phyloP scores from a whole-genome alignment of 1,140 invertebrate genomes.

The Drosophila nasuta region DNA sequence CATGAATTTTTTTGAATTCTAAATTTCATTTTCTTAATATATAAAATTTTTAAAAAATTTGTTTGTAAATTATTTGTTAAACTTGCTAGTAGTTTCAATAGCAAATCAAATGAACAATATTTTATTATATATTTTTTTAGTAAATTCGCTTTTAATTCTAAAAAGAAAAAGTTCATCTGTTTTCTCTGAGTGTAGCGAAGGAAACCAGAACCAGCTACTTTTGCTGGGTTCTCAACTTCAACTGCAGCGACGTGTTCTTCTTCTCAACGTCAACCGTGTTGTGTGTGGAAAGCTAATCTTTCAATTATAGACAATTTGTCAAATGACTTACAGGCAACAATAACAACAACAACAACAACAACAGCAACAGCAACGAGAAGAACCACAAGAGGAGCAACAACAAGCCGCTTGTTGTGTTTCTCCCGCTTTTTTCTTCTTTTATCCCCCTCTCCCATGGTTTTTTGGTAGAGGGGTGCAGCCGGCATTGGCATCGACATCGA shows the following conservation, averaged over 20 bases:
- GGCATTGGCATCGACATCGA: neutral
- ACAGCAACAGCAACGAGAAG: neutral
- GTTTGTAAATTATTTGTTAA: too few species aligned
- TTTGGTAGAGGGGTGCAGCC: conserved; percentile 39
- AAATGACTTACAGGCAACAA: conserved; percentile 77
- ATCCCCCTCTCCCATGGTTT: neutral
- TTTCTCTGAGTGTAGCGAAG: conserved; percentile 23
- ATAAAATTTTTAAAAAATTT: too few species aligned
- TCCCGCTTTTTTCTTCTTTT: neutral
- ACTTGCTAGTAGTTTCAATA: too few species aligned
- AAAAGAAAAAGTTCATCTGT: neutral
- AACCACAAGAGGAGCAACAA: conserved; percentile 15
- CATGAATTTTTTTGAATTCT: too few species aligned
- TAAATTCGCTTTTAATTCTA: neutral
- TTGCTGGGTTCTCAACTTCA: conserved; percentile 35
- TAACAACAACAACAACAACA: conserved; percentile 25
- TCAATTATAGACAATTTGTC: conserved; percentile 85
- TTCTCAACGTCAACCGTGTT: conserved; percentile 70
- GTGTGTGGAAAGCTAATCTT: conserved; percentile 84
- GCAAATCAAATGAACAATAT: too few species aligned
- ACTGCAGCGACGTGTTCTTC: conserved; percentile 65
- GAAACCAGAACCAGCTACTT: conserved; percentile 54
- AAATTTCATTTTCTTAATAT: too few species aligned
- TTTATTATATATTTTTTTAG: too few species aligned
- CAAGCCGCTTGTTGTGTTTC: conserved; percentile 29